These are phyloP conservation scores for Chorisops tibialis DNA, from an alignment of 2,888 invertebrate species.

Conservation along the genomic window DNA sequence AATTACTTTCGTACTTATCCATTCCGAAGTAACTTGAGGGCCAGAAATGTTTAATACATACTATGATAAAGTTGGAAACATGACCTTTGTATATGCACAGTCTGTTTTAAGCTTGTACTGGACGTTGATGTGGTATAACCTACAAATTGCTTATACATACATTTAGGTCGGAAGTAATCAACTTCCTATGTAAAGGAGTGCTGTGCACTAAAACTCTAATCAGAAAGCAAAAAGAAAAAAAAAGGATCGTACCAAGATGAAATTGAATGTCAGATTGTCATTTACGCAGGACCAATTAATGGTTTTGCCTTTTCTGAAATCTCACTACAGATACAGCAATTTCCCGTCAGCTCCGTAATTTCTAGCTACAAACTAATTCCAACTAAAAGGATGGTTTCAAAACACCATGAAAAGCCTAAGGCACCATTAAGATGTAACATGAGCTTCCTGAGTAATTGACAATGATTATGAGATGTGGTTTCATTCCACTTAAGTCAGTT, in stretches of 20 bases:
- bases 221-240: no score
- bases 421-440: no score
- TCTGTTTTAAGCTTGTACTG: no score
- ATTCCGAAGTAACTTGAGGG: neutral
- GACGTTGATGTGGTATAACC: conserved; percentile 2
- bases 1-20: conserved; percentile 22
- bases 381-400: no score
- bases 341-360: no score
- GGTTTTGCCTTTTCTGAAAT: conserved; percentile 7
- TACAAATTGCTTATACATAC: conserved; percentile 10
- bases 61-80: neutral
- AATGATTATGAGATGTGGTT: no score
- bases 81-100: no score
- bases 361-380: no score
- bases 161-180: conserved; percentile 10
- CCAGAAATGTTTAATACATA: conserved; percentile 8
- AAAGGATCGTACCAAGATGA: conserved; percentile 3
- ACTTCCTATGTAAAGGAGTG: neutral
- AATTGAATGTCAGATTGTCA: conserved; percentile 15
- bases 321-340: no score
- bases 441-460: no score
- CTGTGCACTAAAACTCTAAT: neutral
- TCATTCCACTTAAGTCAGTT: no score
- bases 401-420: no score
- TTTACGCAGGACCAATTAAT: conserved; percentile 10